Base-by-base conservation (phyloP, 2,888 invertebrate genomes). In the Drosophila parthenogenetica region DNA sequence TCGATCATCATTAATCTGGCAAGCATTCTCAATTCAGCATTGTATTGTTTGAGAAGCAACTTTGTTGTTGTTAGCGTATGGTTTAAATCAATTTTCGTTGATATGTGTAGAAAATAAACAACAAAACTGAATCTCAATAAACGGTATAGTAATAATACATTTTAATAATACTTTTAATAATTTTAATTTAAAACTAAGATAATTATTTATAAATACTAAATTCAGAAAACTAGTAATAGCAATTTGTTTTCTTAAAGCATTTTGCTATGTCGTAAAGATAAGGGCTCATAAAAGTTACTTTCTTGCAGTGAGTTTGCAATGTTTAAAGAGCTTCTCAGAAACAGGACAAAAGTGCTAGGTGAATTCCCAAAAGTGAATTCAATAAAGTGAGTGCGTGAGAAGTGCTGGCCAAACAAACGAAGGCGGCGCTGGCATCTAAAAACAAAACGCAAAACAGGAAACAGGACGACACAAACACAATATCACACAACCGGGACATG, bases 361-460 rank as follows among this genome's bases (percentile, higher is more conserved):
- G 87, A 87, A 81, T 69, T 76, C 82, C 69, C 77, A 43, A 49
- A 69, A 65, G 68, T 64, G 65, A 71, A 29, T 29, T 29, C 29
- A 29, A 29, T 8, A 29, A 29, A 65, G 66, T 64, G 65, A 71
- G 67, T 79, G 82, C 77, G 73, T 71, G 86, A 68, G 85, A 81
- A 81, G 80, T 88, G 83, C 72, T 69, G 83, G 60, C 74, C 88
- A 83, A 83, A 86, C 77, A 86, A 73, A 62, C 54, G 35, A 61
- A 61, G 67, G 64, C 59, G 53, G 55, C 55, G 42, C 32, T 17
- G 19, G 19, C 55, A 74, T 60, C 71, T 69, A 66, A 76, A 87
- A 79, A 77, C 79, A 79, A 77, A 64, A 64, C 83, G 74, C 71
- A 86, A 70, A 85, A 78, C 81, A 78, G 66, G 81, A 81, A 85